These are phyloP conservation scores for Brachyistius frenatus DNA, from an alignment of 2,113 vertebrate genomes.

Conservation along the genomic window DNA sequence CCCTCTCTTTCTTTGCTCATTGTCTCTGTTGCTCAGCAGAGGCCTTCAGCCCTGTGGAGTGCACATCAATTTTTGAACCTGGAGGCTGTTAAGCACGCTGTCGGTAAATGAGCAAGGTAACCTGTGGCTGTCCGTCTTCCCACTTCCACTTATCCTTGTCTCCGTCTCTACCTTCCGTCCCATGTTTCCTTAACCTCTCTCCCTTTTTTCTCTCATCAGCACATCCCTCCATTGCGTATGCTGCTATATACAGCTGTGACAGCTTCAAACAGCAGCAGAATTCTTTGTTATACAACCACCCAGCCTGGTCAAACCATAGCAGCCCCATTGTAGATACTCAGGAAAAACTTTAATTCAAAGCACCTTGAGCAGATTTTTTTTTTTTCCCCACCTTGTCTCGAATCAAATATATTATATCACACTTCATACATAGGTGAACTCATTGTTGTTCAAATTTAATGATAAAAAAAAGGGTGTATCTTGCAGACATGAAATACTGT, in stretches of 20 bases:
- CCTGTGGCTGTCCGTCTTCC: slow-evolving; percentile 50
- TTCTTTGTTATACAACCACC: slow-evolving; percentile 14
- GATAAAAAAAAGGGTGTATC: too few relatives aligned
- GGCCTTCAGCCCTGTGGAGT: slow-evolving; percentile 39
- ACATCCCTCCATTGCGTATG: slow-evolving; percentile 5
- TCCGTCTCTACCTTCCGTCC: slow-evolving; percentile 8
- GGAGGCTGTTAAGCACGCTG: slow-evolving; percentile 49
- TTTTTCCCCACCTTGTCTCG: background rate
- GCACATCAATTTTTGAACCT: slow-evolving; percentile 48
- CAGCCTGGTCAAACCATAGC: background rate
- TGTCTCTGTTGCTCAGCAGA: slow-evolving; percentile 51
- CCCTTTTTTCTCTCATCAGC: background rate
- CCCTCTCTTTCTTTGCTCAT: slow-evolving; percentile 31
- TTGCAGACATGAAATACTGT: too few relatives aligned
- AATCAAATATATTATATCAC: slow-evolving; percentile 24
- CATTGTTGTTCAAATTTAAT: too few relatives aligned
- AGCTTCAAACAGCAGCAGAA: slow-evolving; percentile 21
- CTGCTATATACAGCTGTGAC: slow-evolving; percentile 17
- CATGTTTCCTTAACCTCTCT: slow-evolving; percentile 19
- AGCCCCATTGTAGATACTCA: background rate
- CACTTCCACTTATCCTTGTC: slow-evolving; percentile 21
- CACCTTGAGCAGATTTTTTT: slow-evolving; percentile 1
- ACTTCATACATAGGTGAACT: slow-evolving; percentile 14
- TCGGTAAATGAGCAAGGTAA: slow-evolving; percentile 61
- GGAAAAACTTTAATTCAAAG: slow-evolving; percentile 23